Conservation (phyloP, 2,797 vertebrate species). For the Sphaeramia orbicularis region DNA sequence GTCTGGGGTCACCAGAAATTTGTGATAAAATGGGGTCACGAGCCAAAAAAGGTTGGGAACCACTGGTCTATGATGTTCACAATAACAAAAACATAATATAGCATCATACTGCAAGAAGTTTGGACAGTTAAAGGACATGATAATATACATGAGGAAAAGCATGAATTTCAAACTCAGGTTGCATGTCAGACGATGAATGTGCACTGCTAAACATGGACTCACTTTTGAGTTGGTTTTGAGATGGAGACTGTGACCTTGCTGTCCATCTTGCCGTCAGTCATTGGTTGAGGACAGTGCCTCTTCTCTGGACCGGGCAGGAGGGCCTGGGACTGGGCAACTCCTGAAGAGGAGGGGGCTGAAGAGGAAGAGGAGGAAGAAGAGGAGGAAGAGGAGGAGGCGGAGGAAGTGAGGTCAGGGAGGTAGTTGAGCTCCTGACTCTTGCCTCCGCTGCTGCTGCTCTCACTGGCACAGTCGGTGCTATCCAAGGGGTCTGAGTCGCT, state of each 20-base stretch:
- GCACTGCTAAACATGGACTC: constrained; percentile 58
- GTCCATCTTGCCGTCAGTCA: constrained; percentile 86
- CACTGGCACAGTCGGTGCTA: constrained; percentile 96
- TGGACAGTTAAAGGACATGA: neutral
- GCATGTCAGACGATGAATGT: neutral
- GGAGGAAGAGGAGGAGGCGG: constrained; percentile 84
- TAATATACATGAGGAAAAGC: neutral
- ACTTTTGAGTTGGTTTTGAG: constrained; percentile 93
- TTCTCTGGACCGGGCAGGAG: constrained; percentile 83
- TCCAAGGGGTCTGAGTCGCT: constrained; percentile 97
- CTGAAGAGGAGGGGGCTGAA: constrained; percentile 78
- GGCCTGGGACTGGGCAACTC: constrained; percentile 65
- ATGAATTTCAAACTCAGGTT: neutral
- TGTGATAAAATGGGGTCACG: no score
- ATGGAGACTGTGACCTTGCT: constrained; percentile 91
- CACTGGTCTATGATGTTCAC: no score
- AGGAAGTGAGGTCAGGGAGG: constrained; percentile 85
- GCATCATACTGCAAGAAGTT: neutral
- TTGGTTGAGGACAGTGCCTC: constrained; percentile 86
- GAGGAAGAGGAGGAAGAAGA: constrained; percentile 84
- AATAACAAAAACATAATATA: neutral
- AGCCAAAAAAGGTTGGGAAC: no score
- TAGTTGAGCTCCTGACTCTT: constrained; percentile 97
- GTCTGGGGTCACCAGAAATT: no score
- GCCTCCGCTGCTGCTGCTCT: constrained; percentile 94